Percentiles rank a stretch among this genome's conserved stretches.
These are phyloP conservation scores for Bos indicus DNA, from an alignment of 2,113 vertebrate genomes.

Conservation along the genomic window DNA sequence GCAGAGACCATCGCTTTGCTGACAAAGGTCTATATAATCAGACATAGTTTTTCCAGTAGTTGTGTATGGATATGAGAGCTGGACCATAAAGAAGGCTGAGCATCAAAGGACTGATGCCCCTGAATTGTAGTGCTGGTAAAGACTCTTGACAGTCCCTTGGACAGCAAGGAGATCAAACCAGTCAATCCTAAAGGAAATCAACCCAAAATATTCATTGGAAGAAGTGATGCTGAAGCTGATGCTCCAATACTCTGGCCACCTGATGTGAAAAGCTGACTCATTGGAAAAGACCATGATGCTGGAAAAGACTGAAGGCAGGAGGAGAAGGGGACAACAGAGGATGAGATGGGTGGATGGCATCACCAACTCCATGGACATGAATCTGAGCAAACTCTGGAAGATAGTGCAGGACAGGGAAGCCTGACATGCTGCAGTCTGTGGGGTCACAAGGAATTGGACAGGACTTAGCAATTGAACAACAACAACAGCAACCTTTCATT, in stretches of 20 bases:
- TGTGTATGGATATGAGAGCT: neutral
- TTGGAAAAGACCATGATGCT: neutral
- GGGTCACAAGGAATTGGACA: neutral
- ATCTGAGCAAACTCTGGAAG: neutral
- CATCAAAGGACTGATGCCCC: neutral
- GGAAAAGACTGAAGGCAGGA: neutral
- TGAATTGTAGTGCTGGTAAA: neutral
- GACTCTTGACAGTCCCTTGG: neutral
- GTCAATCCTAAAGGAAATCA: neutral
- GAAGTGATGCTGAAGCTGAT: neutral
- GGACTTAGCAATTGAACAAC: neutral
- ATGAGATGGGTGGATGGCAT: neutral
- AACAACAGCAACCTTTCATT: neutral
- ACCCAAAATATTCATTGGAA: neutral
- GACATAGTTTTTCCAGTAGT: neutral
- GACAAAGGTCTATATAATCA: neutral
- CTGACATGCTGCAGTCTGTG: neutral
- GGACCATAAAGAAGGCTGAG: neutral
- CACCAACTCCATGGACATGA: neutral
- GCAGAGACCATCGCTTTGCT: neutral
- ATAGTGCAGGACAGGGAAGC: neutral
- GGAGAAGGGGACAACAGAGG: neutral
- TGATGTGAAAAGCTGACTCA: neutral
- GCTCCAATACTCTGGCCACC: neutral
- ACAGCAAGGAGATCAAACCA: neutral